These are phyloP conservation scores for Oplegnathus fasciatus DNA, from an alignment of 2,113 vertebrate genomes.

Conservation along the genomic window DNA sequence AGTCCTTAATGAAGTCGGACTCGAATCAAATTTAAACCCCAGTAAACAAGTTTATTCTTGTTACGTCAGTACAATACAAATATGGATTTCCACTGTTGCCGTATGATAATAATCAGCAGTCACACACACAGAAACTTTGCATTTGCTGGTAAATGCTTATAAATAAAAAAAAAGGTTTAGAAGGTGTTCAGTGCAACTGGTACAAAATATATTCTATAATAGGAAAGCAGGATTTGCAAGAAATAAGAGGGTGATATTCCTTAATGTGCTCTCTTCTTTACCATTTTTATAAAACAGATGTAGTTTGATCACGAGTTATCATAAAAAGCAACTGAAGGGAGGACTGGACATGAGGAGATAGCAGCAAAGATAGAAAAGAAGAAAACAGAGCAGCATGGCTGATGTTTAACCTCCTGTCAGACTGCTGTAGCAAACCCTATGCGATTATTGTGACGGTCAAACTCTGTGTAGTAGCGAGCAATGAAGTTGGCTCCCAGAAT, in stretches of 20 bases:
- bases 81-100: background rate
- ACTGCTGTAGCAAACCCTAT: slow-evolving; percentile 94
- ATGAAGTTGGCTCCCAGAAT: slow-evolving; percentile 97
- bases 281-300: background rate
- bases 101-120: slow-evolving; percentile 20
- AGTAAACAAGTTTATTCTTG: slow-evolving; percentile 64
- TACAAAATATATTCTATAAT: background rate
- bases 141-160: slow-evolving; percentile 43
- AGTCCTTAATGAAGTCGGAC: background rate
- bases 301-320: slow-evolving; percentile 1
- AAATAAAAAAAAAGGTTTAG: slow-evolving; percentile 40
- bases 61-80: slow-evolving; percentile 27
- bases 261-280: slow-evolving; percentile 5
- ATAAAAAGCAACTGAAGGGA: background rate
- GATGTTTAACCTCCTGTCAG: slow-evolving; percentile 74
- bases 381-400: background rate
- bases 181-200: slow-evolving; percentile 50
- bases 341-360: background rate
- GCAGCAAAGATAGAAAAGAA: slow-evolving; percentile 23
- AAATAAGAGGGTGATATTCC: background rate
- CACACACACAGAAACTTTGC: background rate
- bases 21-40: background rate
- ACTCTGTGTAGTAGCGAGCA: slow-evolving; percentile 94
- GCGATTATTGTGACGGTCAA: slow-evolving; percentile 93
- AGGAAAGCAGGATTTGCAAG: slow-evolving; percentile 10